Evolutionary conservation across 2,888 invertebrate species (phyloP), one percentile per base, ranked within the genome.

Genomic region (Anagyrus pseudococci): DNA sequence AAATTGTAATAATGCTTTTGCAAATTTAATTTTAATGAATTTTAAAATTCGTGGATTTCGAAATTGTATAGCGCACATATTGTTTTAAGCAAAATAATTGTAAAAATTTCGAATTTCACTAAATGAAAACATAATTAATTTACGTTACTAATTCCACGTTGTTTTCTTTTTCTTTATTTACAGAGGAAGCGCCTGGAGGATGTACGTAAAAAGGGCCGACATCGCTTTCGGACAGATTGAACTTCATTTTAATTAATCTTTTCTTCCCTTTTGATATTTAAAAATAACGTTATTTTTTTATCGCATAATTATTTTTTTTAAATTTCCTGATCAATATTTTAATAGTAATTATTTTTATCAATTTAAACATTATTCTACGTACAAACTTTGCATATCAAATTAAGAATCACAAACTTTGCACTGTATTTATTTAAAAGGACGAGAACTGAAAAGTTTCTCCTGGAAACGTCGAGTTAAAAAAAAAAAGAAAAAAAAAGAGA

Each of bases 161-260:
- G 17, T 29, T 47, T 41, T 47, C 74, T 79, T 79, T 80, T 81
- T 84, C 83, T 77, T 82, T 78, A 84, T 85, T 89, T 88, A 73
- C 88, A 91, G 90, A 90, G 86, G 85, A 89, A 88, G 84, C 88
- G 87, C 84, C 84, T 90, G 84, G 90, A 91, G 83, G 91, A 91
- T 89, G 91, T 89, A 85, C 84, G 86, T 85, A 88, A 84, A 79
- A 80, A 78, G 66, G 54, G 67, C 50, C 56, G 62, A 50, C 62
- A 13, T 47, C 56, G 57, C 20, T 60, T 57, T 47, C 26, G 62
- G 48, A 58, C 41, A 25, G 7, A 17, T 23, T 47, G 17, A 25
- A 3, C 6, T 10, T 17, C 23, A 43, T 22, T 26, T 63, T 58
- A 20, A 6, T 44, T 37, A 47, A 19, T 19, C 20, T 25, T 47